Base-by-base conservation (phyloP, 2,888 invertebrate species). In the Pegoplata infirma region DNA sequence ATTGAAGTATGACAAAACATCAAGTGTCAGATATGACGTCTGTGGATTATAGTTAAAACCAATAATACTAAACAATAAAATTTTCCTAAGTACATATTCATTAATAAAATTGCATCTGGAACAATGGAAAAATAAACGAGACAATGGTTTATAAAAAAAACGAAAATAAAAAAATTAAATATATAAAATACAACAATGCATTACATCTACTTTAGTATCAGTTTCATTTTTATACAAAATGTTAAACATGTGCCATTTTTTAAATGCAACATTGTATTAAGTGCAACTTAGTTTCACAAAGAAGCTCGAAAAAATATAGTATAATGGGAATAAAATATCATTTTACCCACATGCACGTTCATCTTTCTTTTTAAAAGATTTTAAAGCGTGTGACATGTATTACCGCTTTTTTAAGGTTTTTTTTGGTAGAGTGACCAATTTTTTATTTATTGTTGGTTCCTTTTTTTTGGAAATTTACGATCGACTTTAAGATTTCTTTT, bases 371-470 rank as follows among this genome's bases (percentile, higher is more conserved):
- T 74, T 58, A 49, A 56, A n/a, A 12, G 58, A 51, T 53, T 53
- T 61, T 51, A 25, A 53, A 71, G 55, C 28, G 55, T 75, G 68
- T 55, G 75, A 68, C 61, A 75, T 63, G 61, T 75, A 61, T 49
- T 55, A 56, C 23, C 6, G 47, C 25, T 12, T 49, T 64, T 56
- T 16, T 47, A 8, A 17, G 7, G 51, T 23, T 5, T 19, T 64
- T 36, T 49, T 3, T 46, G 0, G 0, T 5, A 28, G 23, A 23
- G 51, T 53, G 51, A 25, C 51, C 51, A 53, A n/a, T n/a, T n/a
- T n/a, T n/a, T n/a, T n/a, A n/a, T n/a, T n/a, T n/a, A n/a, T n/a
- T n/a, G n/a, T n/a, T n/a, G n/a, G n/a, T n/a, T n/a, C n/a, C n/a
- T n/a, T n/a, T n/a, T n/a, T n/a, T n/a, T n/a, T n/a, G n/a, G n/a